Conservation (phyloP, 2,888 invertebrate species). For the Meteorus colon region DNA sequence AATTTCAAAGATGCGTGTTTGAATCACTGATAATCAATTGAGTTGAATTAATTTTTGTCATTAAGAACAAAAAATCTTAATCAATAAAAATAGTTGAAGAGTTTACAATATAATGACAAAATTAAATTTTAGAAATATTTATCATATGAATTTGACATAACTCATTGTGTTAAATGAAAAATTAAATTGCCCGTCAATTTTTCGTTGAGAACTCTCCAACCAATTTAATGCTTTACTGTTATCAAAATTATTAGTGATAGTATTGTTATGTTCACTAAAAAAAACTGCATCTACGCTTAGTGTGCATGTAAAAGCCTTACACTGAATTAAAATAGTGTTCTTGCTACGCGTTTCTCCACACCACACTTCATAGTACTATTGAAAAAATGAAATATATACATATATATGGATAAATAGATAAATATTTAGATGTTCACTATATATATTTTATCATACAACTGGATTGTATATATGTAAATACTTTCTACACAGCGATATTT, state of each 20-base stretch:
- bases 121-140: no score
- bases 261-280: background rate
- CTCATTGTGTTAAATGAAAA: no score
- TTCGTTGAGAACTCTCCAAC: no score
- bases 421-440: conserved; percentile 48
- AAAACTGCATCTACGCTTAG: background rate
- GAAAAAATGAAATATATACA: background rate
- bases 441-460: conserved; percentile 68
- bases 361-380: background rate
- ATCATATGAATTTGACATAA: no score
- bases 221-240: no score
- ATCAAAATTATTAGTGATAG: no score
- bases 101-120: no score
- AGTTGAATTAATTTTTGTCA: no score
- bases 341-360: background rate
- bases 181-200: no score
- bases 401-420: background rate
- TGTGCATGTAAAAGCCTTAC: conserved; percentile 14
- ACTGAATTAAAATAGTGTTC: background rate
- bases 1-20: conserved; percentile 90
- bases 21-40: conserved; percentile 44
- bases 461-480: conserved; percentile 66
- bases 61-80: no score
- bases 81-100: no score
- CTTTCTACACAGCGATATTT: conserved; percentile 21